Evolutionary conservation across 2,797 vertebrate species (phyloP).

Genomic region (Alectoris magna): DNA sequence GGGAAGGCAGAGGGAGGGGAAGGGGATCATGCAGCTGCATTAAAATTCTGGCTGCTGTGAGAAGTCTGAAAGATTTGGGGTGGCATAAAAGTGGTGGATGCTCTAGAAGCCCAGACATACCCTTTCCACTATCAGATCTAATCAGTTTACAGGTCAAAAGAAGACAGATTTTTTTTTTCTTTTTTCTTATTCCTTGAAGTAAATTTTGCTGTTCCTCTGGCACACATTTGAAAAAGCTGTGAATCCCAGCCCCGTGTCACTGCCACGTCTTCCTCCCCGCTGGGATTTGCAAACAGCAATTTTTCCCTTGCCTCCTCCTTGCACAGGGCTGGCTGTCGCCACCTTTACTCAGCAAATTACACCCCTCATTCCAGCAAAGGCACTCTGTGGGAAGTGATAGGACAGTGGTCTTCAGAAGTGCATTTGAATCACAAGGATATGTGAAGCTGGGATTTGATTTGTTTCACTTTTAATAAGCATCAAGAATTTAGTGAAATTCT

Average conservation of each 20-base stretch:
- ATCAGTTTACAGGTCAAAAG: not conserved
- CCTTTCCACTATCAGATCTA: not conserved
- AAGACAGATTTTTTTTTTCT: not conserved
- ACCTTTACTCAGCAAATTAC: not conserved
- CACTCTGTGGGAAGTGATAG: not conserved
- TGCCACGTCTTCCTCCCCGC: not conserved
- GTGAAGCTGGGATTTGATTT: not conserved
- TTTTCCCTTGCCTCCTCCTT: not conserved
- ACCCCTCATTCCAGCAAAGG: not conserved
- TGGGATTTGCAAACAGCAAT: not conserved
- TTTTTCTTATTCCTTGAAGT: not conserved
- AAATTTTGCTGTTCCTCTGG: not conserved
- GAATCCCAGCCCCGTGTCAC: not conserved
- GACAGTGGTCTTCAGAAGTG: not conserved
- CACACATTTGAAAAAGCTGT: not conserved
- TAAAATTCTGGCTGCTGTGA: not conserved
- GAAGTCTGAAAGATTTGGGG: constrained; percentile 28
- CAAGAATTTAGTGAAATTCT: not conserved
- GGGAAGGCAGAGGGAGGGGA: not conserved
- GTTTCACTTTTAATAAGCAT: not conserved
- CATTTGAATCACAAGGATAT: not conserved
- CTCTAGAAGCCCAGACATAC: not conserved
- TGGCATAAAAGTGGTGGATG: not conserved
- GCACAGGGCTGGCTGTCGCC: not conserved
- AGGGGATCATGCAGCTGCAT: not conserved